phyloP scores from a whole-genome alignment of 1,140 invertebrate genomes.

The Galendromus occidentalis region DNA sequence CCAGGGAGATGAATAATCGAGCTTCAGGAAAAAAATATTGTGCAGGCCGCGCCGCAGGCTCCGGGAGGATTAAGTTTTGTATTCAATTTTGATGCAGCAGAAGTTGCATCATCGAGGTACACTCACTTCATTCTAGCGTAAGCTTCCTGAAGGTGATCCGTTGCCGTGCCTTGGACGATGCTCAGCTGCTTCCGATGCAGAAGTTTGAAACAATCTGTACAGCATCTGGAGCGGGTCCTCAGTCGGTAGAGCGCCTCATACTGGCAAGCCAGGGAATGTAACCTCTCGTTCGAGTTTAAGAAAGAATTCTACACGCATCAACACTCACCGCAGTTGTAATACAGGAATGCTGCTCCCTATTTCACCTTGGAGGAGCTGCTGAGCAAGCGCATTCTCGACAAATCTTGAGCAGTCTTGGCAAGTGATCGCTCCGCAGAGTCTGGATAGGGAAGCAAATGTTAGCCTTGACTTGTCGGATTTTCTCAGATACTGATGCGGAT shows the following conservation, averaged over 20 bases:
- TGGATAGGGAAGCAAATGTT: no score
- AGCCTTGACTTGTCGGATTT: no score
- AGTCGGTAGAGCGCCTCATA: no score
- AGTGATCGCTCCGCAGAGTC: neutral
- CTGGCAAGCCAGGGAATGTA: no score
- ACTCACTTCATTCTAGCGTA: neutral
- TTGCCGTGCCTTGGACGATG: neutral
- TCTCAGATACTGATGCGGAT: no score
- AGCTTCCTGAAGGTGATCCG: neutral
- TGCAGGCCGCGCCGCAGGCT: neutral
- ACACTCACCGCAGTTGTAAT: neutral
- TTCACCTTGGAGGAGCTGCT: slow-evolving; percentile 1
- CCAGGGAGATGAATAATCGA: no score
- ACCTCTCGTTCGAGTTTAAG: no score
- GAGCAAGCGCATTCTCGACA: neutral
- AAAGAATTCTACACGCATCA: no score
- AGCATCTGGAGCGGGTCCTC: neutral
- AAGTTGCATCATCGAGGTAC: neutral
- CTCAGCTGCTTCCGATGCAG: neutral
- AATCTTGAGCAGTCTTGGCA: neutral
- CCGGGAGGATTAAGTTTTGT: no score
- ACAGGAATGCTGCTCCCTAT: neutral
- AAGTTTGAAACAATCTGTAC: neutral
- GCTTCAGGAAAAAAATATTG: neutral
- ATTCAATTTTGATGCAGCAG: no score